Percentiles rank a stretch among this genome's conserved stretches.
Evolutionary conservation across 2,888 invertebrate genomes (phyloP).

Genomic region (Copidosoma aretas): DNA sequence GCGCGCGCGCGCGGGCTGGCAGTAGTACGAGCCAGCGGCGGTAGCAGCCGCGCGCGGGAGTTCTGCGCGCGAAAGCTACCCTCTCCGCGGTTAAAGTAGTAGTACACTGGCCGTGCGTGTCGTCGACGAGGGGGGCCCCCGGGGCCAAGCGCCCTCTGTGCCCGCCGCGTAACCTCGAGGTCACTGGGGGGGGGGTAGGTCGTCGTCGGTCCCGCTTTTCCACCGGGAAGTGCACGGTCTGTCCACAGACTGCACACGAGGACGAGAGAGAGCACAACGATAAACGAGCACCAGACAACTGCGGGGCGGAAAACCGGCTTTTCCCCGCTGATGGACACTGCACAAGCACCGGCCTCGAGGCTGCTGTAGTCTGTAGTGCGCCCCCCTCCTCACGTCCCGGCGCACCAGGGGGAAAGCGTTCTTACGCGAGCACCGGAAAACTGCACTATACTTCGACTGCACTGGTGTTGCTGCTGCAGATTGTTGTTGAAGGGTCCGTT

Average conservation of each 20-base stretch:
- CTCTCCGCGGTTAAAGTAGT: constrained; percentile 19
- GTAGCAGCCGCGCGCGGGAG: constrained; percentile 32
- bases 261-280: too few species aligned
- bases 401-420: too few species aligned
- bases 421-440: too few species aligned
- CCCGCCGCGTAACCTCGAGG: constrained; percentile 34
- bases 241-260: too few species aligned
- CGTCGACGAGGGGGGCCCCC: neutral
- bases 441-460: too few species aligned
- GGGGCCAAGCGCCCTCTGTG: constrained; percentile 36
- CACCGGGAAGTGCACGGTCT: neutral
- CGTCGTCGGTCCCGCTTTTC: neutral
- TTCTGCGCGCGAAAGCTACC: constrained; percentile 42
- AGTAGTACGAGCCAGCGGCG: neutral
- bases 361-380: too few species aligned
- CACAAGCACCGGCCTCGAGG: too few species aligned
- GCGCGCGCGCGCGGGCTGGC: neutral
- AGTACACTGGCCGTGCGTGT: neutral
- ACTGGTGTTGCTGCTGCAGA: too few species aligned
- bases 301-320: neutral
- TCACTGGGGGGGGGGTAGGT: constrained; percentile 6
- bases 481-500: too few species aligned
- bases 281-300: too few species aligned
- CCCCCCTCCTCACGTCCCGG: too few species aligned
- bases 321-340: neutral